Percentiles rank a stretch among this genome's conserved stretches.
Evolutionary conservation across 2,113 vertebrate species (phyloP).

Genomic region (Trichechus manatus): DNA sequence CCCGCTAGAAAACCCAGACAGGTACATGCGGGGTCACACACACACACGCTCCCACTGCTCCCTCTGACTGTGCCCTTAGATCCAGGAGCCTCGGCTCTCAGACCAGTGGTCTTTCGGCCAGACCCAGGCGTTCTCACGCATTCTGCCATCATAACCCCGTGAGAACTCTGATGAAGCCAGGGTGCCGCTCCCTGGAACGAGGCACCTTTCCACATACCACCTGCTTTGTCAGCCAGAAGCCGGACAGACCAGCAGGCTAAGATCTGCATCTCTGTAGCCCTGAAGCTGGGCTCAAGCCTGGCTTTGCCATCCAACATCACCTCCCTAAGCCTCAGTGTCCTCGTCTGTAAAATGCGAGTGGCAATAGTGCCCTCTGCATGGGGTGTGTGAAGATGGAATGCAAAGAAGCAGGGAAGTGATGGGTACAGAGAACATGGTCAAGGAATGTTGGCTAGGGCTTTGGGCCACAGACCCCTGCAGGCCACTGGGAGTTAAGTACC

Average conservation of each 20-base stretch:
- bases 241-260: not conserved
- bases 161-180: not conserved
- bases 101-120: not conserved
- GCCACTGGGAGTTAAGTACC: not conserved
- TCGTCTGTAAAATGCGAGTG: not conserved
- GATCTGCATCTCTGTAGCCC: not conserved
- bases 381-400: accelerated
- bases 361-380: accelerated
- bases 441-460: not conserved
- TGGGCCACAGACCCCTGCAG: accelerated
- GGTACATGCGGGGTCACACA: not conserved
- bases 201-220: not conserved
- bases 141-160: not conserved
- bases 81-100: not conserved
- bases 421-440: not conserved
- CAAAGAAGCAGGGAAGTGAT: not conserved
- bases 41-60: not conserved
- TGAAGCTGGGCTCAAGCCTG: not conserved
- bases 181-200: not conserved
- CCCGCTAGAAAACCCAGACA: not conserved
- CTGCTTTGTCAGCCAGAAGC: not conserved
- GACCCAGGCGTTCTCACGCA: not conserved
- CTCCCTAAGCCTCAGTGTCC: not conserved
- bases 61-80: not conserved
- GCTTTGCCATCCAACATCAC: not conserved